phyloP scores from a whole-genome alignment of 2,113 vertebrate genomes.

The Brachyistius frenatus region DNA sequence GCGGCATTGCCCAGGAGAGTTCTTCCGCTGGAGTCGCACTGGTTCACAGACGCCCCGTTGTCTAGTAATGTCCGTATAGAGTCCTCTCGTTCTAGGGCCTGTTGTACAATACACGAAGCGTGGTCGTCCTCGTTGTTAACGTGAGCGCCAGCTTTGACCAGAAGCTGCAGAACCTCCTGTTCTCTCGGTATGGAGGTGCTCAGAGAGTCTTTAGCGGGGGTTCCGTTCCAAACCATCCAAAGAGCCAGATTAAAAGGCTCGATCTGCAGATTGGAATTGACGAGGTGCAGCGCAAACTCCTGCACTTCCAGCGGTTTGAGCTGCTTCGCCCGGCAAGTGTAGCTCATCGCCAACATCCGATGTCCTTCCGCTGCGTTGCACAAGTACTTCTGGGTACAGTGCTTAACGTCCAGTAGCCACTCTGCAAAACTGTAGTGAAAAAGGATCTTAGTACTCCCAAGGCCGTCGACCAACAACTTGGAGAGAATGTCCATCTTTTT shows the following conservation, averaged over 20 bases:
- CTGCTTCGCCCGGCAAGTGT: slow-evolving; percentile 94
- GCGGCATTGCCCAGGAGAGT: slow-evolving; percentile 94
- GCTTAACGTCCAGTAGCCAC: slow-evolving; percentile 97
- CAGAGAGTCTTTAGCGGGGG: slow-evolving; percentile 95
- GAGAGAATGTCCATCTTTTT: slow-evolving; percentile 97
- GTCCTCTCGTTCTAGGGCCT: slow-evolving; percentile 96
- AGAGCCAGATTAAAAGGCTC: slow-evolving; percentile 93
- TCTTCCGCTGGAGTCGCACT: slow-evolving; percentile 92
- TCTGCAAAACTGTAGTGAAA: slow-evolving; percentile 99
- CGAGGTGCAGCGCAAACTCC: slow-evolving; percentile 95
- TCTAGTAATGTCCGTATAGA: slow-evolving; percentile 95
- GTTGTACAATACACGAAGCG: slow-evolving; percentile 92
- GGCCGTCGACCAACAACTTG: slow-evolving; percentile 93
- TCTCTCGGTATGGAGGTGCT: slow-evolving; percentile 93
- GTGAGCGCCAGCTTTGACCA: slow-evolving; percentile 97
- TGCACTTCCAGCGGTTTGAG: slow-evolving; percentile 93
- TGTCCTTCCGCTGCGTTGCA: slow-evolving; percentile 97
- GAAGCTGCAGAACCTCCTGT: slow-evolving; percentile 94
- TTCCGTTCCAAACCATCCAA: slow-evolving; percentile 99
- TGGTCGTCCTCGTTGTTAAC: slow-evolving; percentile 94
- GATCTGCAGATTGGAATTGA: slow-evolving; percentile 94
- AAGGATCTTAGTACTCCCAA: slow-evolving; percentile 94
- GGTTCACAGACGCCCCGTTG: slow-evolving; percentile 94
- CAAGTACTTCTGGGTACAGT: slow-evolving; percentile 98
- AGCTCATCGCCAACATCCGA: slow-evolving; percentile 97